Conservation (phyloP, 2,113 vertebrate genomes). For the Todiramphus saurophagus region DNA sequence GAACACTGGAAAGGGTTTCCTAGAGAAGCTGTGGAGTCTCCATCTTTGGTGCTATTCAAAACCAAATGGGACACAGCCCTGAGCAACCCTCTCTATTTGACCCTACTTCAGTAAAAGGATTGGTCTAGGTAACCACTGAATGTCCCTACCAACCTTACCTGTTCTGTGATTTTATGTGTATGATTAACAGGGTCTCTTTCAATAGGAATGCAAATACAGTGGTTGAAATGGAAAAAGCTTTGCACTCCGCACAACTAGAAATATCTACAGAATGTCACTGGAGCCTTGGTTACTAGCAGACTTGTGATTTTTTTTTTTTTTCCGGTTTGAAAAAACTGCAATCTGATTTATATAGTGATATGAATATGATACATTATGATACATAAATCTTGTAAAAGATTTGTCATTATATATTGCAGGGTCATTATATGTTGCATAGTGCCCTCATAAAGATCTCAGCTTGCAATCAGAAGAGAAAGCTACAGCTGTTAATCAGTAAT, state of each 20-base stretch:
- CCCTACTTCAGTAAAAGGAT: neutral
- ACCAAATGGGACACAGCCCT: neutral
- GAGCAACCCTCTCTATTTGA: neutral
- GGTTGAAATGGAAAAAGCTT: neutral
- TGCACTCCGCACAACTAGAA: neutral
- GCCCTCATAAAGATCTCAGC: neutral
- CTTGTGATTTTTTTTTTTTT: neutral
- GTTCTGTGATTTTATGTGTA: neutral
- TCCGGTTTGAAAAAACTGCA: neutral
- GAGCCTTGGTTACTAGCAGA: fast-evolving
- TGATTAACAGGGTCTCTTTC: neutral
- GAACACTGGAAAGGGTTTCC: neutral
- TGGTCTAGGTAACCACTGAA: fast-evolving
- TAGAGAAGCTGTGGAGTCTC: neutral
- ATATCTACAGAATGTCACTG: neutral
- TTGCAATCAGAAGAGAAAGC: neutral
- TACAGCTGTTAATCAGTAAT: neutral
- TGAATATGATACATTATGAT: neutral
- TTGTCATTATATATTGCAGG: neutral
- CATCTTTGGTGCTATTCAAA: neutral
- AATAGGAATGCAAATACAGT: neutral
- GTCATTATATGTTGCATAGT: neutral
- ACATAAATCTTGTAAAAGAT: neutral
- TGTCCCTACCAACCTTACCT: fast-evolving
- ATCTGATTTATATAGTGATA: neutral